Base-by-base conservation (phyloP, 2,888 invertebrate genomes). In the Dascillus cervinus region DNA sequence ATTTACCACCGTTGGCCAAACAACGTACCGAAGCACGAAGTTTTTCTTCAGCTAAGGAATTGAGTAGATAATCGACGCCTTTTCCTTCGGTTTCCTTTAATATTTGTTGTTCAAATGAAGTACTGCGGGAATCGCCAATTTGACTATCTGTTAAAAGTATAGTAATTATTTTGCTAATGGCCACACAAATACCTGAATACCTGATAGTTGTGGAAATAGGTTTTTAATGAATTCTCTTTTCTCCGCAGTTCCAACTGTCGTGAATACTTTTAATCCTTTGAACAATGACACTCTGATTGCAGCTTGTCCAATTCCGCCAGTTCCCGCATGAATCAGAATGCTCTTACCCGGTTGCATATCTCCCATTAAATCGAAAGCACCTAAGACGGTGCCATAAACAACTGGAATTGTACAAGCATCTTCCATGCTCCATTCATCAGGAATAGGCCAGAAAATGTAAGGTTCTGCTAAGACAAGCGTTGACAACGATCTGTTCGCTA, bases 11-110 rank as follows among this genome's bases (percentile, higher is more conserved):
- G 2, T 46, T 39, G 1, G 69, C 73, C 4, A 80, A 55, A 43
- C 79, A 80, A 2, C 76, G 65, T 0, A 78, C 56, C 0, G 79
- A 78, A 0, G 78, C 83, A 54, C 77, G 72, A 1, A 95, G 70
- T 60, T 92, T 91, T 23, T 95, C 92, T 52, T 88, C 92, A 1
- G 92, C 77, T 28, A 96, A 65, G 0, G 91, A 92, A 63, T 96
- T 96, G 4, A 90, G 65, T 6, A 96, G 84, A 33, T 94, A 65
- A 64, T 97, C 87, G 3, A 96, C 95, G 36, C 94, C 94, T 49
- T 75, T 75, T 15, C 95, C 95, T 43, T 74, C 66, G 0, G 94
- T 95, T 53, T 80, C 77, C 23, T 71, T 70, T 60, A 86, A 71
- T 29, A 96, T 70, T 53, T 90, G 73, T 60, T 83, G 82, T 66